Conservation (phyloP, 2,888 invertebrate genomes). For the Drepanosiphum platanoidis region DNA sequence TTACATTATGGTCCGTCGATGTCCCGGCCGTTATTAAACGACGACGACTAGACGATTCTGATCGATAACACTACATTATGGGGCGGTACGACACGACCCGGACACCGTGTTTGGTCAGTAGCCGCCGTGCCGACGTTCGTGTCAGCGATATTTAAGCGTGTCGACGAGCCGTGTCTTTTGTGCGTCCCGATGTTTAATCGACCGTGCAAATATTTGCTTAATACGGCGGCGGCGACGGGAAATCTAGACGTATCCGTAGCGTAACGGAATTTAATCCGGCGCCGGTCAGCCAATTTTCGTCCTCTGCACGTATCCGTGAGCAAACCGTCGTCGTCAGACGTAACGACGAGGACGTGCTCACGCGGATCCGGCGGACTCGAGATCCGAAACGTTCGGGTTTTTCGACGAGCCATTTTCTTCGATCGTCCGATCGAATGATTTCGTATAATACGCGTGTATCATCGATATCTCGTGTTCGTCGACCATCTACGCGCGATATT, state of each 20-base stretch:
- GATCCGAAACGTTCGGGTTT: too few relatives aligned
- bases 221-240: neutral
- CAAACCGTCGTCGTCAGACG: neutral
- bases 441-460: too few relatives aligned
- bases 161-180: neutral
- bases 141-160: neutral
- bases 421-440: too few relatives aligned
- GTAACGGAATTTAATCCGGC: neutral
- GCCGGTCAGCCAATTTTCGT: neutral
- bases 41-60: neutral
- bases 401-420: too few relatives aligned
- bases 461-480: too few relatives aligned
- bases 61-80: too few relatives aligned
- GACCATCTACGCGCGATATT: too few relatives aligned
- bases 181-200: neutral
- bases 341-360: neutral
- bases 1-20: neutral
- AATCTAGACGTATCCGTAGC: neutral
- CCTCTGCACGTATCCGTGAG: neutral
- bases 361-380: too few relatives aligned
- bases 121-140: neutral
- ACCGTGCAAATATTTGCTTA: neutral
- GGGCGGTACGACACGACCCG: too few relatives aligned
- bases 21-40: neutral
- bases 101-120: neutral